These are phyloP conservation scores for Bursaphelenchus okinawaensis DNA, from an alignment of 2,888 invertebrate genomes.

Conservation along the genomic window DNA sequence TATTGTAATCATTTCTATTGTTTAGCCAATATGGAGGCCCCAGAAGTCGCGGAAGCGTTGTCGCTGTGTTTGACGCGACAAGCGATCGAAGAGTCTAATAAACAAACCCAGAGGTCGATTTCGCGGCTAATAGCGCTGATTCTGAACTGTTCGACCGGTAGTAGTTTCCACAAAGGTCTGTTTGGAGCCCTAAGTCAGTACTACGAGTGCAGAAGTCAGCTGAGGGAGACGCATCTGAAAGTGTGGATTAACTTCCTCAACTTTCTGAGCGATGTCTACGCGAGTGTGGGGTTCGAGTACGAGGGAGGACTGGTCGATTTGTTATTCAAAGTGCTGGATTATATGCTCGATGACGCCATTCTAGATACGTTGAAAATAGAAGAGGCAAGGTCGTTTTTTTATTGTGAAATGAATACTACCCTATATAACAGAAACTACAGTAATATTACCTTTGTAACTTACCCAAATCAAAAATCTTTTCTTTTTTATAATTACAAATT, in stretches of 20 bases:
- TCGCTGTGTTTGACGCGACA: constrained; percentile 42
- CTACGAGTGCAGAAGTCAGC: constrained; percentile 46
- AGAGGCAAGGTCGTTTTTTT: constrained; percentile 32
- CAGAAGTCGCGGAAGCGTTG: constrained; percentile 36
- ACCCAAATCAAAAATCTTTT: not conserved
- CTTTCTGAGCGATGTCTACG: constrained; percentile 52
- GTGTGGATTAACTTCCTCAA: constrained; percentile 53
- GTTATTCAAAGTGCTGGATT: constrained; percentile 53
- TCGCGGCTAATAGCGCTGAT: constrained; percentile 43
- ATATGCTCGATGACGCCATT: constrained; percentile 45
- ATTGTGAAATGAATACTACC: not conserved
- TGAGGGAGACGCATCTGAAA: constrained; percentile 46
- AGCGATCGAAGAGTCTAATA: constrained; percentile 48
- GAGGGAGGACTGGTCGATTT: constrained; percentile 50
- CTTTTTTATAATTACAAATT: not conserved
- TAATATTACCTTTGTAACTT: not conserved
- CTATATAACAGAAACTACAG: not conserved
- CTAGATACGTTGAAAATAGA: constrained; percentile 55
- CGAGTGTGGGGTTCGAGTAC: constrained; percentile 44
- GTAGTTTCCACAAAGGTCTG: constrained; percentile 43
- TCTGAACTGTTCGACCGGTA: constrained; percentile 39
- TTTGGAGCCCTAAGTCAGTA: constrained; percentile 42
- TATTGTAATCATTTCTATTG: too few species aligned
- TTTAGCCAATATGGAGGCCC: constrained; percentile 39
- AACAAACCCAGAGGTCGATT: constrained; percentile 33